Evolutionary conservation across 1,140 invertebrate genomes (phyloP).

Genomic region (Oedothorax gibbosus): DNA sequence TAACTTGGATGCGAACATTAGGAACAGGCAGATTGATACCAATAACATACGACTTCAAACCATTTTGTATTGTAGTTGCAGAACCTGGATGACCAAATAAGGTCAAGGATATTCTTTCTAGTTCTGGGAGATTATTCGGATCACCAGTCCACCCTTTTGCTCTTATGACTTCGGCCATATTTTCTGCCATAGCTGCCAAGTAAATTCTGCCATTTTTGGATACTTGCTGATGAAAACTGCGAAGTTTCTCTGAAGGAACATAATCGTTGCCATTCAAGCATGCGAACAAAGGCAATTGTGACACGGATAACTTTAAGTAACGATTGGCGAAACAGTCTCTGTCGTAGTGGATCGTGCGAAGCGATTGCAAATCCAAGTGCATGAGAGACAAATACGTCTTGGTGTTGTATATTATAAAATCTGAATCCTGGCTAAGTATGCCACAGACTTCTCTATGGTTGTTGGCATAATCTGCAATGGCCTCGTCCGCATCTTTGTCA

Average conservation of each 20-base stretch:
- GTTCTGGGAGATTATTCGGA: constrained; percentile 29
- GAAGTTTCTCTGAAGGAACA: constrained; percentile 64
- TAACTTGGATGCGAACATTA: neutral
- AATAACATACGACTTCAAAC: constrained; percentile 63
- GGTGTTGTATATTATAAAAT: constrained; percentile 67
- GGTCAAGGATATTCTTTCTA: constrained; percentile 62
- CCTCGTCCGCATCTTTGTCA: constrained; percentile 67
- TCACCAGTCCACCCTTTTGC: constrained; percentile 34
- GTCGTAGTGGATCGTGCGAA: constrained; percentile 67
- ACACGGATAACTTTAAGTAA: constrained; percentile 62
- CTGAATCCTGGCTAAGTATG: constrained; percentile 68
- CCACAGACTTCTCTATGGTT: constrained; percentile 65
- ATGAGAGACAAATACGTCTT: constrained; percentile 66
- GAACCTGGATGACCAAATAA: constrained; percentile 63
- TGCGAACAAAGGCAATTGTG: constrained; percentile 67
- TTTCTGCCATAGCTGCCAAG: constrained; percentile 55
- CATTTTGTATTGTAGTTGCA: constrained; percentile 60
- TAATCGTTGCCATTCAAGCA: constrained; percentile 68
- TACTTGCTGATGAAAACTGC: constrained; percentile 63
- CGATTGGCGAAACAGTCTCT: constrained; percentile 63
- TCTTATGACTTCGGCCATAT: neutral
- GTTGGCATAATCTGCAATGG: constrained; percentile 67
- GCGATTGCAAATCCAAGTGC: constrained; percentile 65
- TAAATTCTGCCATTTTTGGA: constrained; percentile 56
- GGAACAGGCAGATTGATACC: neutral